Conservation (phyloP, 2,888 invertebrate species). For the Ormyrus nitidulus region DNA sequence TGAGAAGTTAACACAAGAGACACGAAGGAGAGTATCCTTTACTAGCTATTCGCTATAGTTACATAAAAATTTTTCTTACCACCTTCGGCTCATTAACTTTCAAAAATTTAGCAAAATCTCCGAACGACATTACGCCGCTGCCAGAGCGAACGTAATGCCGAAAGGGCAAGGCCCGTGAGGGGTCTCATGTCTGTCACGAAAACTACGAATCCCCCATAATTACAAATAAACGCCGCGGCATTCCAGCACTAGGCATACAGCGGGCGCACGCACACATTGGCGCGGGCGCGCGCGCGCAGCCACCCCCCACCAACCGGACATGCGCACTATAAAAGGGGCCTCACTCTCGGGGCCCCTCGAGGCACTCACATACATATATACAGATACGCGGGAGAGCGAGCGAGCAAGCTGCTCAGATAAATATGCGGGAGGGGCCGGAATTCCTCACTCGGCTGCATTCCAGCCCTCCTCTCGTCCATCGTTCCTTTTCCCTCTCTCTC, state of each 20-base stretch:
- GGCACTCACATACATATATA: constrained; percentile 58
- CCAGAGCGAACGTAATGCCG: too few species aligned
- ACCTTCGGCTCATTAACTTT: too few species aligned
- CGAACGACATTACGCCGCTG: too few species aligned
- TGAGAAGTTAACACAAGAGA: too few species aligned
- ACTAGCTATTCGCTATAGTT: too few species aligned
- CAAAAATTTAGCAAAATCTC: too few species aligned
- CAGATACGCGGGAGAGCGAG: constrained; percentile 64
- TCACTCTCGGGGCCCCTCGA: constrained; percentile 72
- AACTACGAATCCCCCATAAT: constrained; percentile 64
- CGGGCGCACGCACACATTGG: background rate
- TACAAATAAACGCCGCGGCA: constrained; percentile 66
- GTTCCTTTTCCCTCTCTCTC: constrained; percentile 47
- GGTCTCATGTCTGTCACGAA: background rate
- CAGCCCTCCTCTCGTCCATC: constrained; percentile 63
- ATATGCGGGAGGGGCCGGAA: constrained; percentile 76
- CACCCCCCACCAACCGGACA: constrained; percentile 28
- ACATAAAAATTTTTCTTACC: too few species aligned
- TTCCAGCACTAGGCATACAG: constrained; percentile 74
- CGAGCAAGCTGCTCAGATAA: constrained; percentile 70
- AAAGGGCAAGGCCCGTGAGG: too few species aligned
- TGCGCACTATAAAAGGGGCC: constrained; percentile 67
- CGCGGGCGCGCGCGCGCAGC: constrained; percentile 5
- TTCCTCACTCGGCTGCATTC: constrained; percentile 76
- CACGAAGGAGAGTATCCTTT: too few species aligned